Base-by-base conservation (phyloP, 2,888 invertebrate species). In the Argyra leucocephala region DNA sequence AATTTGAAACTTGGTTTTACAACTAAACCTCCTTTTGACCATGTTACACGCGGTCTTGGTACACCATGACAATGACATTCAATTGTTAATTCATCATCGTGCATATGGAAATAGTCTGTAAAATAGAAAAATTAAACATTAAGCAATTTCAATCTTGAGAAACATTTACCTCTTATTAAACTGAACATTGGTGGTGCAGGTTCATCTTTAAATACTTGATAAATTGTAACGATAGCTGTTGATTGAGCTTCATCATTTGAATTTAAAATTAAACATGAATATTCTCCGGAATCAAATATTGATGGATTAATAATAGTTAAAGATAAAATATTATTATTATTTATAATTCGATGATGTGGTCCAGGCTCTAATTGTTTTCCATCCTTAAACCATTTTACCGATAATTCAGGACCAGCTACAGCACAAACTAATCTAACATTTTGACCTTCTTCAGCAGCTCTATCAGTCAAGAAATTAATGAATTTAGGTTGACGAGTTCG, bases 351-450 rank as follows among this genome's bases (percentile, higher is more conserved):
- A 69, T 80, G 80, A 18, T 75, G 79, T 4, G 73, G 76, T 66
- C 76, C 76, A 48, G 80, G 75, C 62, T 79, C 77, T 15, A 84
- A 69, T 58, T 80, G 80, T 61, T 77, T 76, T 1, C 85, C 84
- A 74, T 92, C 88, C 75, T 87, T 90, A 66, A 85, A 85, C 93
- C 93, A 93, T 68, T 86, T 84, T 1, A 90, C 82, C 4, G 83
- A 83, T 7, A 90, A 85, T 66, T 89, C 88, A 0, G 87, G 85
- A 0, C 90, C 88, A 62, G 90, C 81, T 6, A 91, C 86, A 65
- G 88, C 89, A 74, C 92, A 93, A 0, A 89, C 90, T 63, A 93
- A 76, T 76, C 90, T 88, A 3, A 91, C 86, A 70, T 86, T 83
- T 12, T 89, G 87, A 0, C 89, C 88, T 73, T 86, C 85, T 1